Evolutionary conservation across 2,797 vertebrate species (phyloP).

Genomic region (Propithecus perrieri): DNA sequence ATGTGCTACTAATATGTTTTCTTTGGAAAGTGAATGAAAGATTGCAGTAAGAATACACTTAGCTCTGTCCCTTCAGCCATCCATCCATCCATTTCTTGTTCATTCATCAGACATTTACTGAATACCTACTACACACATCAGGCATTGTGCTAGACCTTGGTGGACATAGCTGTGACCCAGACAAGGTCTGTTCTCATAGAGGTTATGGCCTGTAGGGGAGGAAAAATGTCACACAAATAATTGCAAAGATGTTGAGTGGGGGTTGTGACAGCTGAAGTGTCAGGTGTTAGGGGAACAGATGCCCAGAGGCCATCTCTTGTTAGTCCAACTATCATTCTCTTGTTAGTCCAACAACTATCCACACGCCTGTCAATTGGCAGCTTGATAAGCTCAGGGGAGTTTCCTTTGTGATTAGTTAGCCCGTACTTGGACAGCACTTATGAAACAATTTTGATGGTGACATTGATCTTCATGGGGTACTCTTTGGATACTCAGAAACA

Average conservation of each 20-base stretch:
- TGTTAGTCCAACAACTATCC: neutral
- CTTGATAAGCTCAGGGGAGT: neutral
- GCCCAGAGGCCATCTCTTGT: neutral
- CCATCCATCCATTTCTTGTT: neutral
- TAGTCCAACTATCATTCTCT: neutral
- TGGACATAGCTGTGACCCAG: neutral
- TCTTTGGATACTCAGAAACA: neutral
- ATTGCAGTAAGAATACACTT: neutral
- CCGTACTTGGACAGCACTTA: neutral
- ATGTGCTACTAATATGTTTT: neutral
- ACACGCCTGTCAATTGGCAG: neutral
- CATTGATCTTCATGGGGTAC: neutral
- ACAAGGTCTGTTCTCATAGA: neutral
- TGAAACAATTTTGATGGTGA: neutral
- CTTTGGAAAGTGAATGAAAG: constrained; percentile 1
- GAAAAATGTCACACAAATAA: neutral
- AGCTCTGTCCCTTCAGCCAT: neutral
- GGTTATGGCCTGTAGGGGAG: neutral
- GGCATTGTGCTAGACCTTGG: neutral
- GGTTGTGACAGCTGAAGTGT: neutral
- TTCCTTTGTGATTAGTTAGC: neutral
- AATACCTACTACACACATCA: too few relatives aligned
- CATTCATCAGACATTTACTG: neutral
- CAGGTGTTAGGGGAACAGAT: neutral
- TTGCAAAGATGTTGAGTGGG: neutral